A percentile compares a stretch with the other conserved stretches of the same genome.
Evolutionary conservation across 2,113 vertebrate species (phyloP).

Genomic region (Xenopus borealis): DNA sequence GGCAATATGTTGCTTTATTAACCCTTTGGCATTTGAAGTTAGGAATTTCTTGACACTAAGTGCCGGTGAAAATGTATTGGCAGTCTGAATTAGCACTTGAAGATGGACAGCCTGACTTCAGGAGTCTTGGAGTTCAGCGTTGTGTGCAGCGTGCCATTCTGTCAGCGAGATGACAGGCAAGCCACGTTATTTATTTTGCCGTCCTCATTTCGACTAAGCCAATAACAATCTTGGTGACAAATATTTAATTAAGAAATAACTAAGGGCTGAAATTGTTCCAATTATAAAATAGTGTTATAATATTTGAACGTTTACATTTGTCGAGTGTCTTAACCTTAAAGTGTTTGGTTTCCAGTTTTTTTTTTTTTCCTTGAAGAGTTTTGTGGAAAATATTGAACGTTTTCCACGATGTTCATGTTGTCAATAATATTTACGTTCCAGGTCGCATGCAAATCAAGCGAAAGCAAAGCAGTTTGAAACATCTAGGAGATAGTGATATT

Average conservation of each 20-base stretch:
- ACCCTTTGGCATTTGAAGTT: constrained; percentile 44
- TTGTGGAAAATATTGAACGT: neutral
- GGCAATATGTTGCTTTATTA: constrained; percentile 47
- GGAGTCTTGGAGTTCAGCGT: constrained; percentile 34
- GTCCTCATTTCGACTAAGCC: constrained; percentile 40
- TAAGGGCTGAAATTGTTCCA: constrained; percentile 41
- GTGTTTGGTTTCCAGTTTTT: neutral
- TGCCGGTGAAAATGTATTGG: constrained; percentile 40
- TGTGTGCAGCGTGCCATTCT: constrained; percentile 4
- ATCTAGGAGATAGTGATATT: no score
- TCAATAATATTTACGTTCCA: neutral
- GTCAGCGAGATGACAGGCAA: constrained; percentile 13
- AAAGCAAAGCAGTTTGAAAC: no score
- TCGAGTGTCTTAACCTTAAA: constrained; percentile 29
- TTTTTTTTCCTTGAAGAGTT: neutral
- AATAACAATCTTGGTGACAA: constrained; percentile 44
- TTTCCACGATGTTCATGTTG: neutral
- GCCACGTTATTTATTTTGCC: constrained; percentile 41
- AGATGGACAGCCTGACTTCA: constrained; percentile 39
- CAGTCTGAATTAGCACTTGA: constrained; percentile 44
- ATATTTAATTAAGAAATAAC: constrained; percentile 47
- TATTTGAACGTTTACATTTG: constrained; percentile 35
- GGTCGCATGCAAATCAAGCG: no score
- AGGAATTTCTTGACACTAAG: constrained; percentile 44
- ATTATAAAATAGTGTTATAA: constrained; percentile 44